A percentile compares a stretch with the other conserved stretches of the same genome.
Evolutionary conservation across 2,797 vertebrate species (phyloP).

Genomic region (Melanotaenia trifasciata): DNA sequence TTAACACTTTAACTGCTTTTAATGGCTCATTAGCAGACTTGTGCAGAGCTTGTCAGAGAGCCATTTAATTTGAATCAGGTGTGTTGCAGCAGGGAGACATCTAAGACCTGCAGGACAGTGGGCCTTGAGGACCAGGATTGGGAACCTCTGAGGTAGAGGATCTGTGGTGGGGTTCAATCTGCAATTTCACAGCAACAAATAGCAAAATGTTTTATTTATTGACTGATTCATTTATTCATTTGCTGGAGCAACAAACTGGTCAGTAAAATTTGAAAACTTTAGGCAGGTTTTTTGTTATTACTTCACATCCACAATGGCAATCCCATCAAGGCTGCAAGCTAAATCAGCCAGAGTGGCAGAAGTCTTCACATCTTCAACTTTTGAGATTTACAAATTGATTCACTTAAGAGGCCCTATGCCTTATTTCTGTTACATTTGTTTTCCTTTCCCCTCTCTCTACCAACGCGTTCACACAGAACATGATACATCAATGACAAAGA

Average conservation of each 20-base stretch:
- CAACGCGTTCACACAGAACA: constrained; percentile 27
- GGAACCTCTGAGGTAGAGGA: no score
- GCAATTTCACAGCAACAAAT: no score
- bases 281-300: constrained; percentile 41
- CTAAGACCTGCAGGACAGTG: no score
- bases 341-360: constrained; percentile 38
- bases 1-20: no score
- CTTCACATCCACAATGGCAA: constrained; percentile 57
- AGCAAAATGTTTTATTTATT: no score
- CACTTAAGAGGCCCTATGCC: constrained; percentile 37
- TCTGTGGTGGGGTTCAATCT: no score
- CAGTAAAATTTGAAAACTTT: constrained; percentile 44
- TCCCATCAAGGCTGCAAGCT: constrained; percentile 33
- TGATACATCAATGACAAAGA: constrained; percentile 58
- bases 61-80: no score
- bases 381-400: constrained; percentile 35
- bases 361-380: constrained; percentile 47
- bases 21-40: no score
- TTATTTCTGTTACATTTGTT: constrained; percentile 59
- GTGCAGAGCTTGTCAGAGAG: no score
- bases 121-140: no score
- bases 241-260: constrained; percentile 21
- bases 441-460: constrained; percentile 32
- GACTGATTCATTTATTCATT: no score
- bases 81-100: no score